A percentile compares a stretch with the other conserved stretches of the same genome.
These are phyloP conservation scores for Helicoverpa zea DNA, from an alignment of 1,140 invertebrate genomes.

Conservation along the genomic window DNA sequence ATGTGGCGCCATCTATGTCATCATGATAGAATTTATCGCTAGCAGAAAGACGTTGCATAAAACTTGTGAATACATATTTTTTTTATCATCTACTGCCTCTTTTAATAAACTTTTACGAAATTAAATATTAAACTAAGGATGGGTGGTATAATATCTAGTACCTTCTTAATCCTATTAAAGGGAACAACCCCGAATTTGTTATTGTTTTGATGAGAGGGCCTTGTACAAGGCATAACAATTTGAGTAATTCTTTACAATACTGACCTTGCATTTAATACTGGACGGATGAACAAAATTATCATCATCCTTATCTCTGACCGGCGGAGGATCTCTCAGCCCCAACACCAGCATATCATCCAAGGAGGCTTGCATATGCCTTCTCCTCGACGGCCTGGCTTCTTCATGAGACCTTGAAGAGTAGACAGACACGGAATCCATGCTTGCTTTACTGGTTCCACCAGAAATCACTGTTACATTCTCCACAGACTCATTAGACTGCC, in stretches of 20 bases:
- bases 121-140: no score
- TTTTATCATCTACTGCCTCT: no score
- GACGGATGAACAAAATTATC: conserved; percentile 81
- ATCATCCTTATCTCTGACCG: conserved; percentile 70
- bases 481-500: conserved; percentile 77
- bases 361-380: conserved; percentile 79
- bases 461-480: conserved; percentile 82
- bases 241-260: neutral
- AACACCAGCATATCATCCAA: conserved; percentile 84
- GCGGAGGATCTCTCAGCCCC: conserved; percentile 69
- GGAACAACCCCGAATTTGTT: no score
- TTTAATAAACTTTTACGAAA: no score
- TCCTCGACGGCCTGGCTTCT: conserved; percentile 70
- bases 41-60: no score
- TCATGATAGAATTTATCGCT: neutral
- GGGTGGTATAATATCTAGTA: no score
- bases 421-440: conserved; percentile 86
- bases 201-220: no score
- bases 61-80: no score
- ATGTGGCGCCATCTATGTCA: neutral
- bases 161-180: no score
- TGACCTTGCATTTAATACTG: conserved; percentile 79
- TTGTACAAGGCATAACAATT: no score
- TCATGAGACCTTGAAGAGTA: conserved; percentile 87
- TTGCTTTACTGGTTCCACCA: conserved; percentile 75